These are phyloP conservation scores for Tetropium fuscum DNA, from an alignment of 2,888 invertebrate genomes.

Conservation along the genomic window DNA sequence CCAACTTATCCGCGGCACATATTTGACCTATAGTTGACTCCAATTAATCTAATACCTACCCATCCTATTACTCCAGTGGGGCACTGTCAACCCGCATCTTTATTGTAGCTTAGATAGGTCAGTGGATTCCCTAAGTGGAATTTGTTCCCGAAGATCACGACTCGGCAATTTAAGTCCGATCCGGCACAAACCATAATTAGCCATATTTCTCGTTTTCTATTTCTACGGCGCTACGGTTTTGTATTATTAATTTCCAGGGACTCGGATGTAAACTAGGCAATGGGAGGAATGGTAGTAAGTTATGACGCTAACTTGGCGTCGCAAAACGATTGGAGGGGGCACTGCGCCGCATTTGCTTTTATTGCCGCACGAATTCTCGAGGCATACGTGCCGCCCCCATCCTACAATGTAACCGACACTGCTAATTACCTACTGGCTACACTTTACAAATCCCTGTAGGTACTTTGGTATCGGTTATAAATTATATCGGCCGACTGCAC, in stretches of 20 bases:
- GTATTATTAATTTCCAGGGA: conserved; percentile 15
- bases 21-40: no score
- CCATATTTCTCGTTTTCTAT: conserved; percentile 28
- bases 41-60: no score
- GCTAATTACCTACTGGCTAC: background rate
- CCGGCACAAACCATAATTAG: conserved; percentile 28
- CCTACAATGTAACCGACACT: background rate
- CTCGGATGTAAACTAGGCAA: conserved; percentile 3
- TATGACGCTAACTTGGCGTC: background rate
- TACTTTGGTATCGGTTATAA: no score
- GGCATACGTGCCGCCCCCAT: background rate
- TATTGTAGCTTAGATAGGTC: no score
- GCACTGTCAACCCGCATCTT: no score
- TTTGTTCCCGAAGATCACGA: conserved; percentile 26
- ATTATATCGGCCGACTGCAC: no score
- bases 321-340: background rate
- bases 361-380: background rate
- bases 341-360: conserved; percentile 3
- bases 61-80: no score
- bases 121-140: conserved; percentile 16
- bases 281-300: background rate
- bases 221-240: background rate
- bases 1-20: no score
- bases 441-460: no score
- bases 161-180: conserved; percentile 28